A percentile compares a stretch with the other conserved stretches of the same genome.
phyloP scores from a whole-genome alignment of 2,888 invertebrate species.

The Drosophila fungiperda region DNA sequence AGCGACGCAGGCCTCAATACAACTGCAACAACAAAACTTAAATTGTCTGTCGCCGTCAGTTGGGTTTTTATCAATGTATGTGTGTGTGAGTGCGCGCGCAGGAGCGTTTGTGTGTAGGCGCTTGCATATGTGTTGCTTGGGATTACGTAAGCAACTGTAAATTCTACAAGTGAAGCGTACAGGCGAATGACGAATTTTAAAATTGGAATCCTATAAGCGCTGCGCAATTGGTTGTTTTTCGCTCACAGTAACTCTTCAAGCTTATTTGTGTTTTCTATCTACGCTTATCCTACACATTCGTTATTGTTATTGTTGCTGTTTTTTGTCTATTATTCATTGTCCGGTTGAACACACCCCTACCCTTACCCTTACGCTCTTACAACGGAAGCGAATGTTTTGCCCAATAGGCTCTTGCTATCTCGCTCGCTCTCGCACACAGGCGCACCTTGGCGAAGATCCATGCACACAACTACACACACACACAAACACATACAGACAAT shows the following conservation, averaged over 20 bases:
- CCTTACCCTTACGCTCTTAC: constrained; percentile 54
- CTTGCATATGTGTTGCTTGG: constrained; percentile 46
- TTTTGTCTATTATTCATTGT: constrained; percentile 56
- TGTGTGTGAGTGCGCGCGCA: constrained; percentile 44
- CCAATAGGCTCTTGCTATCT: constrained; percentile 64
- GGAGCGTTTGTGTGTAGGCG: constrained; percentile 65
- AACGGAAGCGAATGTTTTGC: constrained; percentile 74
- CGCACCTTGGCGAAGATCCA: constrained; percentile 64
- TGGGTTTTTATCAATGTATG: constrained; percentile 14
- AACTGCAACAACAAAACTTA: constrained; percentile 39
- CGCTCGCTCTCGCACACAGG: constrained; percentile 42
- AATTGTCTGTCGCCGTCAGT: constrained; percentile 41
- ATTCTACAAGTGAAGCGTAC: constrained; percentile 68
- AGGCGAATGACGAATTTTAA: constrained; percentile 63
- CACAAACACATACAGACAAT: neutral
- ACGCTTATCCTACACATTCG: constrained; percentile 56
- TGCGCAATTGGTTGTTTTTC: constrained; percentile 47
- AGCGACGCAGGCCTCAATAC: constrained; percentile 67
- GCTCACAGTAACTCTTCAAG: constrained; percentile 22
- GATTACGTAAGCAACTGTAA: constrained; percentile 78
- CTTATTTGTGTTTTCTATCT: constrained; percentile 20
- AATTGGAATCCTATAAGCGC: constrained; percentile 67
- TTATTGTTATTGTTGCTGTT: constrained; percentile 33
- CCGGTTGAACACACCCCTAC: constrained; percentile 29
- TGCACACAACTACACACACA: constrained; percentile 40